These are phyloP conservation scores for Mionectes macconnelli DNA, from an alignment of 2,113 vertebrate species.

Conservation along the genomic window DNA sequence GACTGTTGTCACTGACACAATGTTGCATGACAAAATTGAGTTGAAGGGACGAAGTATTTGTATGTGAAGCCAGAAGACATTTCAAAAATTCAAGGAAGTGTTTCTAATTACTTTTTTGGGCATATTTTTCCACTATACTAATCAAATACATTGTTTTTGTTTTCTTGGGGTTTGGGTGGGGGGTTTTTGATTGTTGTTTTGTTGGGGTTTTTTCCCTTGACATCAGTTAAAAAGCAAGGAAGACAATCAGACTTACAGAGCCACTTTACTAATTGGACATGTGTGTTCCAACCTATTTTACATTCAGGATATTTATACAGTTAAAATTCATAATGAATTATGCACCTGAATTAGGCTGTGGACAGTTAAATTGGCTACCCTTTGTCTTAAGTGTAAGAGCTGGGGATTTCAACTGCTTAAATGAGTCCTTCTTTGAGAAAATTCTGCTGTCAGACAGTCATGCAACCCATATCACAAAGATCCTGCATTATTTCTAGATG, in stretches of 20 bases:
- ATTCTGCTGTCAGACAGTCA: conserved; percentile 41
- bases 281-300: conserved; percentile 30
- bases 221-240: conserved; percentile 52
- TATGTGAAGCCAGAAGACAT: background rate
- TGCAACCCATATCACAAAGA: conserved; percentile 14
- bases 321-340: conserved; percentile 66
- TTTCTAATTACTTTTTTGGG: background rate
- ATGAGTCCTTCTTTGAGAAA: conserved; percentile 55
- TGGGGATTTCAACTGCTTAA: conserved; percentile 15
- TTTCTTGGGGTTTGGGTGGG: background rate
- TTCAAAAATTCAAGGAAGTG: background rate
- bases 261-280: conserved; percentile 24
- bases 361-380: conserved; percentile 68
- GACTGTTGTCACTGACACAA: background rate
- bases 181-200: background rate
- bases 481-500: conserved; percentile 23
- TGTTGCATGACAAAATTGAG: background rate
- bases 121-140: background rate
- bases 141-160: background rate
- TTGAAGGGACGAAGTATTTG: background rate
- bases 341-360: conserved; percentile 48
- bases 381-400: conserved; percentile 52
- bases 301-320: conserved; percentile 14
- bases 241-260: conserved; percentile 28
- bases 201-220: background rate